phyloP scores from a whole-genome alignment of 1,140 invertebrate genomes.

The Apis dorsata region DNA sequence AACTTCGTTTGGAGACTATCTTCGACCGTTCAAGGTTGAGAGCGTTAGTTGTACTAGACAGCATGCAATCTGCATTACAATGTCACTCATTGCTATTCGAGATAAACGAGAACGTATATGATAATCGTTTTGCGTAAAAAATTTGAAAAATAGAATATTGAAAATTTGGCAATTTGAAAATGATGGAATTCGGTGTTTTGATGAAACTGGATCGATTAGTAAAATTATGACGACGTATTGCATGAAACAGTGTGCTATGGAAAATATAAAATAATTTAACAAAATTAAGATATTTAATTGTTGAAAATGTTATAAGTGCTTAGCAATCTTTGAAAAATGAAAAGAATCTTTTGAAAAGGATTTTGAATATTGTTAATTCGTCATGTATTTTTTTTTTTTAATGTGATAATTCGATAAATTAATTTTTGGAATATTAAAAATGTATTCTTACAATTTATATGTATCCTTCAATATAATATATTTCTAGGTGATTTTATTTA shows the following conservation, averaged over 20 bases:
- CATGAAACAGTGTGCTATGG: background rate
- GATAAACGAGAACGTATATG: constrained; percentile 19
- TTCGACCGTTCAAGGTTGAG: constrained; percentile 50
- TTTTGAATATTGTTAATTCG: background rate
- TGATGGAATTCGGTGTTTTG: background rate
- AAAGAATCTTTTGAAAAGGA: too few species aligned
- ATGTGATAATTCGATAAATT: too few species aligned
- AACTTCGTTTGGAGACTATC: constrained; percentile 42
- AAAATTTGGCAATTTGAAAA: constrained; percentile 1
- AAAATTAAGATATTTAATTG: too few species aligned
- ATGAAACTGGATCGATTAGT: background rate
- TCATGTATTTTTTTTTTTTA: background rate
- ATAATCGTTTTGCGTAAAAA: constrained; percentile 24
- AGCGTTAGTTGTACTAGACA: constrained; percentile 6
- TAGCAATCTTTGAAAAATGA: too few species aligned
- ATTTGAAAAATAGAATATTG: constrained; percentile 4
- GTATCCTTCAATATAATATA: too few species aligned
- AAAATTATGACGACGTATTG: background rate
- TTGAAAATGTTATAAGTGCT: too few species aligned
- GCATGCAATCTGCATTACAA: constrained; percentile 52
- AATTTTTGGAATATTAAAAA: too few species aligned
- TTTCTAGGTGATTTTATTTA: too few species aligned
- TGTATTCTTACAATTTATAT: too few species aligned
- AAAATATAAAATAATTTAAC: background rate
- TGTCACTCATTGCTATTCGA: constrained; percentile 39